A percentile compares a stretch with the other conserved stretches of the same genome.
Evolutionary conservation across 2,113 vertebrate species (phyloP).

Genomic region (Rutilus rutilus): DNA sequence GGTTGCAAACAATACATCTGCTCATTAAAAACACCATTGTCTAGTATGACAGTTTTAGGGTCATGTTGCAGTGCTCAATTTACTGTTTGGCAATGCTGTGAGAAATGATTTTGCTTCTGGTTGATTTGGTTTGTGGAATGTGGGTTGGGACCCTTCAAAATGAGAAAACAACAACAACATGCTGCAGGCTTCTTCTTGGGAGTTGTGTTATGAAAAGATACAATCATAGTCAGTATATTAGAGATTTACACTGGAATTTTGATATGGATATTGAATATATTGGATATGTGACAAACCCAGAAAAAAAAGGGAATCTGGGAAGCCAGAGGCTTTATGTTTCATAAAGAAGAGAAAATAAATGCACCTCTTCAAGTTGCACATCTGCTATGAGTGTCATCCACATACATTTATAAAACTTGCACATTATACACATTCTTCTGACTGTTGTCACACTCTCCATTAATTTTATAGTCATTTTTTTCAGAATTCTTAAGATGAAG

Average conservation of each 20-base stretch:
- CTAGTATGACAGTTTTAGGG: neutral
- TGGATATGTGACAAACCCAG: neutral
- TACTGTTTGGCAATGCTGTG: conserved; percentile 25
- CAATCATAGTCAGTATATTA: neutral
- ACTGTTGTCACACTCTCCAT: neutral
- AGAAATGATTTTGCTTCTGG: conserved; percentile 26
- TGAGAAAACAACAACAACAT: conserved; percentile 27
- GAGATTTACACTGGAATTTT: neutral
- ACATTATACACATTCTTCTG: neutral
- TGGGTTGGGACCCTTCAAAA: conserved; percentile 30
- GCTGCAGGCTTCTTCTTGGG: conserved; percentile 17
- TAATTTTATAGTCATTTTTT: neutral
- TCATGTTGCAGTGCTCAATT: neutral
- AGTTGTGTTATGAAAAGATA: conserved; percentile 31
- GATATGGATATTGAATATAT: neutral
- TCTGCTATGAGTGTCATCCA: neutral
- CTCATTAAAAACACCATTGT: conserved; percentile 2
- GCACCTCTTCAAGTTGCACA: too few species aligned
- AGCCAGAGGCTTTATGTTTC: neutral
- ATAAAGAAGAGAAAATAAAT: neutral
- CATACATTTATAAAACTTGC: neutral
- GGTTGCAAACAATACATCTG: neutral
- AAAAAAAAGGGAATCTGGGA: neutral
- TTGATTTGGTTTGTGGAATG: conserved; percentile 45
- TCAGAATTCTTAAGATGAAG: too few species aligned